Base-by-base conservation (phyloP, 35 echinoderm and acorn worm genomes). In the Diadema setosum region DNA sequence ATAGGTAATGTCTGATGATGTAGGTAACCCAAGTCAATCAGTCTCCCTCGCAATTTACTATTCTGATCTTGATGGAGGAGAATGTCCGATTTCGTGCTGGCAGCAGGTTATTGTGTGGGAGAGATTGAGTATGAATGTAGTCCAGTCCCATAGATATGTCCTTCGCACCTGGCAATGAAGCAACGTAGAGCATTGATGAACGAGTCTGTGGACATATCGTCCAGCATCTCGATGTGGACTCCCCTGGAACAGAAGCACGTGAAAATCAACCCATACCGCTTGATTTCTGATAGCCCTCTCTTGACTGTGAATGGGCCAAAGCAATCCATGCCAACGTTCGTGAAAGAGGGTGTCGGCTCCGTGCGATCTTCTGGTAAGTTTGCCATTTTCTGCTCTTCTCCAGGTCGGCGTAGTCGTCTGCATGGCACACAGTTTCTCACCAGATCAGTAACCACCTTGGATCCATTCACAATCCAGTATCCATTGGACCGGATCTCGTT, bases 371-470 rank as follows among this genome's bases (percentile, higher is more conserved):
- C 52, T 5, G 93, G 93, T 0, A 95, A 35, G 44, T 95, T 61
- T 52, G 93, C 83, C 93, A 95, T 91, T 44, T 87, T 95, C 43
- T 95, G 94, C 45, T 60, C 56, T 44, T 88, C 52, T 8, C 36
- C 69, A n/a, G 76, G 50, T 75, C 75, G 58, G 37, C 70, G 59
- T 9, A 90, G 73, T 2, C 82, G 82, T 37, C 46, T 84, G 52
- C 82, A 84, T 3, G 46, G 31, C 31, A 84, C 82, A 33, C 82
- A 75, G 17, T 75, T 75, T 33, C 17, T 75, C 2, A 75, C 17
- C 36, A 75, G 35, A 23, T 75, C 3, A 4, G 70, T 25, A 2
- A 75, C 32, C 33, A 75, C 1, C 35, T 39, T 75, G 32, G 70
- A 75, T 39, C 70, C 70, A 1, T 41, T 75, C 5, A 75, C 70